Evolutionary conservation across 2,113 vertebrate species (phyloP).

Genomic region (Urocitellus parryii): DNA sequence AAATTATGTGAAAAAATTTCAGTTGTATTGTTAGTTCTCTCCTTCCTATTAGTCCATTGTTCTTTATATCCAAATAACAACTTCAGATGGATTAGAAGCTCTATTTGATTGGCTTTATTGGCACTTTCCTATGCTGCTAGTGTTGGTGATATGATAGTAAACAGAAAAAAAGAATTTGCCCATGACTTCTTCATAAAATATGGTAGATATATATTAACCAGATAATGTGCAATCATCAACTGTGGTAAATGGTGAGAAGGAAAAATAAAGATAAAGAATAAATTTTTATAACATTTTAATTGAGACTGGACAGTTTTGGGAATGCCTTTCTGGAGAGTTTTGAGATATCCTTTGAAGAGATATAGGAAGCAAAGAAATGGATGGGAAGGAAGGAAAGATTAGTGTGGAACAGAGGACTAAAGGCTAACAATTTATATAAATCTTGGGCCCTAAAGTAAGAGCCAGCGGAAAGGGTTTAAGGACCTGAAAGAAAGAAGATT

Average conservation of each 20-base stretch:
- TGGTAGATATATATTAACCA: not conserved
- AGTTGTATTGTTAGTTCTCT: not conserved
- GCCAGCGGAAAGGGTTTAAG: not conserved
- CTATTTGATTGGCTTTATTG: not conserved
- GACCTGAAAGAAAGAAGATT: not conserved
- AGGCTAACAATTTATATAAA: not conserved
- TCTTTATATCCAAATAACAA: not conserved
- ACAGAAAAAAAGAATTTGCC: not conserved
- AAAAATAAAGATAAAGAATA: not conserved
- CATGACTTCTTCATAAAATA: not conserved
- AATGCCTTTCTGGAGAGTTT: not conserved
- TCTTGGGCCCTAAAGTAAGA: not conserved
- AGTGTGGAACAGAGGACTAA: not conserved
- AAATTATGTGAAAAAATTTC: not conserved
- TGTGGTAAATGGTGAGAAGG: not conserved
- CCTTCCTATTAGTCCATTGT: not conserved
- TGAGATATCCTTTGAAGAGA: not conserved
- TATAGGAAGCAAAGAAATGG: not conserved
- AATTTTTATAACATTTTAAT: not conserved
- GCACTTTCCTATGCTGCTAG: not conserved
- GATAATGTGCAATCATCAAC: not conserved
- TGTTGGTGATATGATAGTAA: not conserved
- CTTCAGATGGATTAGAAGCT: not conserved
- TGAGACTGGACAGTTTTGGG: not conserved
- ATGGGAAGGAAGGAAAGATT: too few relatives aligned